These are phyloP conservation scores for Therioaphis trifolii DNA, from an alignment of 2,888 invertebrate genomes.

Conservation along the genomic window DNA sequence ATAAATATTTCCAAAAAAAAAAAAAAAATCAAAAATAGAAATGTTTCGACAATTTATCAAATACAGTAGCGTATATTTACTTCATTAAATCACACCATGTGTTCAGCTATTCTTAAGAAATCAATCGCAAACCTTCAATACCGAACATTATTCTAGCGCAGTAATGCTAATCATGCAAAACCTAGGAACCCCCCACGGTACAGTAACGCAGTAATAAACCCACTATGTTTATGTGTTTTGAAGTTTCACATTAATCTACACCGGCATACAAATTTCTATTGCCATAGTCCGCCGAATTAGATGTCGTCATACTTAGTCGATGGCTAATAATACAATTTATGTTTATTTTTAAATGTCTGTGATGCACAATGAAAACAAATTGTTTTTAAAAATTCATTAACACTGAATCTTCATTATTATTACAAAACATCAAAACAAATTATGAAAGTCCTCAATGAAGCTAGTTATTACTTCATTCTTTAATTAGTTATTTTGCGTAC, in stretches of 20 bases:
- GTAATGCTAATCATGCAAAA: slow-evolving; percentile 36
- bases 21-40: neutral
- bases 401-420: too few species aligned
- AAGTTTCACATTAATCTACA: slow-evolving; percentile 7
- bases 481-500: too few species aligned
- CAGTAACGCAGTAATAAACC: neutral
- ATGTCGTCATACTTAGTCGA: neutral
- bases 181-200: slow-evolving; percentile 8
- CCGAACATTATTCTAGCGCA: neutral
- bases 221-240: neutral
- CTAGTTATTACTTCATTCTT: too few species aligned
- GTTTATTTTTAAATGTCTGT: neutral
- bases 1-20: too few species aligned
- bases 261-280: neutral
- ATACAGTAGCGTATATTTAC: neutral
- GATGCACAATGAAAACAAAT: neutral
- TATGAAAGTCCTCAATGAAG: too few species aligned
- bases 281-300: neutral
- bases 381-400: too few species aligned
- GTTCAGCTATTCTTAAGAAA: slow-evolving; percentile 30
- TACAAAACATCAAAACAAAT: too few species aligned
- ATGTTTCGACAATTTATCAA: neutral
- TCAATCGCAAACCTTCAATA: slow-evolving; percentile 24
- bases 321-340: neutral
- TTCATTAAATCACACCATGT: slow-evolving; percentile 29